Evolutionary conservation across 2,797 vertebrate species (phyloP), one percentile per base, ranked within the genome.

Genomic region (Muraenolepis orangiensis): DNA sequence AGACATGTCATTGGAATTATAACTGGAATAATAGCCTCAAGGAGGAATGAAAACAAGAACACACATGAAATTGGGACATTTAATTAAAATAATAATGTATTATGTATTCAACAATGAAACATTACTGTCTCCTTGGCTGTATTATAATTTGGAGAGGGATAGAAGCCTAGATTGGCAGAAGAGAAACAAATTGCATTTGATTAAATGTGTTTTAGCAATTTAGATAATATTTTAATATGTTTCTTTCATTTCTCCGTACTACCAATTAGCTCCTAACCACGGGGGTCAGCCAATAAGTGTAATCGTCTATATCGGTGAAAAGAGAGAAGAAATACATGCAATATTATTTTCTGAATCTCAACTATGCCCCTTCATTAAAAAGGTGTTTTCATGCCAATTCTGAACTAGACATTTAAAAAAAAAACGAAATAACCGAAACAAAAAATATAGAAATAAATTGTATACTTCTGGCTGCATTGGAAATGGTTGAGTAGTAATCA

Each of bases 191-290:
- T 61, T 26, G n/a, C 51, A 26, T 23, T 61, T 61, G 0, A 86
- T 87, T 0, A 77, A 77, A 30, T 40, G 71, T 68, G 80, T 79
- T 82, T 83, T 32, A 83, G n/a, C n/a, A n/a, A n/a, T n/a, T n/a
- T n/a, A n/a, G n/a, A n/a, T n/a, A n/a, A n/a, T n/a, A n/a, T n/a
- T n/a, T n/a, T n/a, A n/a, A n/a, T n/a, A n/a, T 38, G 36, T 46
- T 46, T 18, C 57, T 61, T 61, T 61, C n/a, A 61, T 61, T 61
- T 61, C 57, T 61, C 57, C 5, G 57, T 26, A 23, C 26, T 61
- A 10, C 57, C 57, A 26, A 61, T 14, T 12, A 61, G 57, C 57
- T 14, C 57, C 57, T 26, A 61, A 61, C 57, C 57, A 26, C 10
- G 23, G 57, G 51, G 57, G n/a, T 61, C 57, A 61, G n/a, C 23